Base-by-base conservation (phyloP, 2,888 invertebrate genomes). In the Caenorhabditis angaria region DNA sequence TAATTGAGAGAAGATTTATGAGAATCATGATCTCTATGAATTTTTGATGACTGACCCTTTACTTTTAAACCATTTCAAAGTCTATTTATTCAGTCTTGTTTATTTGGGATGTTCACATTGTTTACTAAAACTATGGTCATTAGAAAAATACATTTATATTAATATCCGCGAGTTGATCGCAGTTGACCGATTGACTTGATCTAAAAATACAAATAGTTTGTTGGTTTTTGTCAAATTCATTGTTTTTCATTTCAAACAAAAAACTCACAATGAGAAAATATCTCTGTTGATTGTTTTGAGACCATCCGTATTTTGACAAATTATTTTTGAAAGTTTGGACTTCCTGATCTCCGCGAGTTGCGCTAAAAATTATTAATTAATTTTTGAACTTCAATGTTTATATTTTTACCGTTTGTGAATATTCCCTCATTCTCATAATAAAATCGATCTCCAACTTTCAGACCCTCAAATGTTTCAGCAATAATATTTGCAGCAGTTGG, bases 361-460 rank as follows among this genome's bases (percentile, higher is more conserved):
- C 2, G 6, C 51, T 24, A 32, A 5, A 32, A 32, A 32, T 8
- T 32, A 32, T 32, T 5, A 32, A n/a, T n/a, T n/a, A n/a, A n/a
- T n/a, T n/a, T n/a, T n/a, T n/a, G 32, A 32, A 32, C 10, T 32
- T 32, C 32, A 32, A 32, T 32, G 32, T 5, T 32, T 32, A 8
- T 32, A 5, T 32, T 32, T 8, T 32, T 32, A 32, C 65, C 73
- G 8, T 48, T 53, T 0, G 68, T 74, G 3, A 32, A 47, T 2
- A 35, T 0, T n/a, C 70, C 70, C 6, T 58, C 48, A 56, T 70
- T 70, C 53, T 81, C 79, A 57, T 75, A 79, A 63, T 65, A 81
- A 71, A 79, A 81, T 22, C 81, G 61, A 58, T 81, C 81, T 50
- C 81, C 81, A 25, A 57, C 61, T 60, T 77, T 76, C 50, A 78